A percentile compares a stretch with the other conserved stretches of the same genome.
These are phyloP conservation scores for Pholis gunnellus DNA, from an alignment of 2,113 vertebrate species.

Conservation along the genomic window DNA sequence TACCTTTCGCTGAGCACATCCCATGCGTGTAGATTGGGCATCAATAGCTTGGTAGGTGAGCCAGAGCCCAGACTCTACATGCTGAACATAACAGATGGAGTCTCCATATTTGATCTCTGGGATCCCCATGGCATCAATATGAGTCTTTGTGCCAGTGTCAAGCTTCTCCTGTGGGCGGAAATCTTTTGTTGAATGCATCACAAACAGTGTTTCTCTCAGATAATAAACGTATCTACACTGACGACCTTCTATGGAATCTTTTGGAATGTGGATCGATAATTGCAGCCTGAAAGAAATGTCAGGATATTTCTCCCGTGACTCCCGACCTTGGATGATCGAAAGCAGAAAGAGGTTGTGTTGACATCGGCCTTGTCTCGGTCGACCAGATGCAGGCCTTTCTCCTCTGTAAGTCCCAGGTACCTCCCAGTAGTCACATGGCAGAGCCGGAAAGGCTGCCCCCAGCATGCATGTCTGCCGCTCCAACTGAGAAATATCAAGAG, in stretches of 20 bases:
- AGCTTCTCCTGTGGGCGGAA: constrained; percentile 85
- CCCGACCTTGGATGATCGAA: constrained; percentile 92
- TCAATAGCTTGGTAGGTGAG: constrained; percentile 92
- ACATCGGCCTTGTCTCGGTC: constrained; percentile 92
- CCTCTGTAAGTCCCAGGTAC: constrained; percentile 91
- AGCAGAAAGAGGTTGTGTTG: constrained; percentile 92
- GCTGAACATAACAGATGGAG: constrained; percentile 93
- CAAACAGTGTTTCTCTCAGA: neutral
- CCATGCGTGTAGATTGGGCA: constrained; percentile 87
- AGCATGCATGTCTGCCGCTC: constrained; percentile 93
- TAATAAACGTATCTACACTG: neutral
- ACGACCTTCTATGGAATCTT: neutral
- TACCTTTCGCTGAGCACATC: constrained; percentile 90
- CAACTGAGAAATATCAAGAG: constrained; percentile 82
- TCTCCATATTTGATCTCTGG: constrained; percentile 97
- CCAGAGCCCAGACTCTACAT: constrained; percentile 92
- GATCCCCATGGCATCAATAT: constrained; percentile 91
- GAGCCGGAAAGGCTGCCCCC: constrained; percentile 93
- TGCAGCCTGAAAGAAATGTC: neutral
- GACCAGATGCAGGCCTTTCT: constrained; percentile 89
- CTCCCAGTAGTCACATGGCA: constrained; percentile 93
- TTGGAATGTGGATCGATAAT: neutral
- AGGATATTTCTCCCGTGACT: constrained; percentile 4
- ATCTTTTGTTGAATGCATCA: neutral
- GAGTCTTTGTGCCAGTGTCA: constrained; percentile 84